phyloP scores from a whole-genome alignment of 2,888 invertebrate species.

The Drosophila mulleri region DNA sequence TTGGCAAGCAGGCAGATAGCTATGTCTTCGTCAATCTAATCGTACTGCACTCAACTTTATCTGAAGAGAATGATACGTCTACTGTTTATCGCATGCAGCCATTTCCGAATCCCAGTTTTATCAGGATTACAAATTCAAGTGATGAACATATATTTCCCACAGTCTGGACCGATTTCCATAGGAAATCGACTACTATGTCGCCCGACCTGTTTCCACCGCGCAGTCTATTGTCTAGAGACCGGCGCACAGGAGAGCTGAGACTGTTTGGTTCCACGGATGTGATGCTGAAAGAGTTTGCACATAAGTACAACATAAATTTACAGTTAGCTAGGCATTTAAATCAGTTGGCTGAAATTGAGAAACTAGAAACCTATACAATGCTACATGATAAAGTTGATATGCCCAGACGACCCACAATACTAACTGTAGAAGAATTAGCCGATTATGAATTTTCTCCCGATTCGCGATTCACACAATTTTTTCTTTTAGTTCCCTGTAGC shows the following conservation, averaged over 20 bases:
- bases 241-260: background rate
- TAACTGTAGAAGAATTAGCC: fast-evolving
- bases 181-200: conserved; percentile 6
- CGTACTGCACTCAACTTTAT: conserved; percentile 1
- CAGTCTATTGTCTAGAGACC: background rate
- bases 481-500: conserved; percentile 43
- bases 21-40: conserved; percentile 26
- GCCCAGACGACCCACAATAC: background rate
- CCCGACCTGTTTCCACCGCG: conserved; percentile 11
- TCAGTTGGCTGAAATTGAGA: background rate
- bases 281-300: conserved; percentile 21
- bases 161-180: conserved; percentile 1
- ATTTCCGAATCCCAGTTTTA: conserved; percentile 25
- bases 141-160: background rate
- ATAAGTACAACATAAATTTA: conserved; percentile 28
- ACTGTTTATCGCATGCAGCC: conserved; percentile 29
- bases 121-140: background rate
- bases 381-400: conserved; percentile 12
- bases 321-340: background rate
- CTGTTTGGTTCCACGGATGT: conserved; percentile 1
- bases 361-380: background rate
- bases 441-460: background rate
- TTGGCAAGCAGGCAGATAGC: background rate
- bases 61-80: background rate
- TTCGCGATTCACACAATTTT: background rate